phyloP scores from a whole-genome alignment of 2,113 vertebrate genomes.

The Castor canadensis region DNA sequence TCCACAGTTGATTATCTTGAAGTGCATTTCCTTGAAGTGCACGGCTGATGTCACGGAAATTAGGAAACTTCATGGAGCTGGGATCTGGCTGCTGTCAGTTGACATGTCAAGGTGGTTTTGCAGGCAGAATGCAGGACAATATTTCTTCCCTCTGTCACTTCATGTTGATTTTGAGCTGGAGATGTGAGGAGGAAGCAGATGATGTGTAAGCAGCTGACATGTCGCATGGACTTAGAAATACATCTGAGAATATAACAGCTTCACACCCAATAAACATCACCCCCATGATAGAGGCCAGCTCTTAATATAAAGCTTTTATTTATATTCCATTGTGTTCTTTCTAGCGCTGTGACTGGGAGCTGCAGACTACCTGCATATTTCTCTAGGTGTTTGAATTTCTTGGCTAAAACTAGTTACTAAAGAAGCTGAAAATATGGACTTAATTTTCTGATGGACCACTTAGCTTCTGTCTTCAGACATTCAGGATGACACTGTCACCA shows the following conservation, averaged over 20 bases:
- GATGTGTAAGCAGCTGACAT: slow-evolving; percentile 74
- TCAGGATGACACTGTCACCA: fast-evolving
- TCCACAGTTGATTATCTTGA: not conserved
- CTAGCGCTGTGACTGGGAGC: not conserved
- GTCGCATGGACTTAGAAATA: slow-evolving; percentile 75
- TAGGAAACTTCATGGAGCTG: not conserved
- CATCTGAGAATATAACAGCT: slow-evolving; percentile 67
- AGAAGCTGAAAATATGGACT: not conserved
- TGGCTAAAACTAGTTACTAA: not conserved
- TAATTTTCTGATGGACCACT: not conserved
- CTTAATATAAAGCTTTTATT: not conserved
- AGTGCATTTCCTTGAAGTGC: not conserved
- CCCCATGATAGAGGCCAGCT: not conserved
- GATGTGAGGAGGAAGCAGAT: slow-evolving; percentile 66
- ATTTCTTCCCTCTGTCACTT: slow-evolving; percentile 77
- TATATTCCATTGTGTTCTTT: not conserved
- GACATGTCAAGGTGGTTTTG: slow-evolving; percentile 43
- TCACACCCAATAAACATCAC: slow-evolving; percentile 69
- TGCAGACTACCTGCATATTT: fast-evolving
- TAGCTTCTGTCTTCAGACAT: not conserved
- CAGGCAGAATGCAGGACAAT: slow-evolving; percentile 55
- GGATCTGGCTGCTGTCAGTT: slow-evolving; percentile 50
- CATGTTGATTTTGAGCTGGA: slow-evolving; percentile 69
- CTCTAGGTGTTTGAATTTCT: not conserved
- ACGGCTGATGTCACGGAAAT: slow-evolving; percentile 53